These are phyloP conservation scores for Aleiodes testaceus DNA, from an alignment of 2,888 invertebrate genomes.

Conservation along the genomic window DNA sequence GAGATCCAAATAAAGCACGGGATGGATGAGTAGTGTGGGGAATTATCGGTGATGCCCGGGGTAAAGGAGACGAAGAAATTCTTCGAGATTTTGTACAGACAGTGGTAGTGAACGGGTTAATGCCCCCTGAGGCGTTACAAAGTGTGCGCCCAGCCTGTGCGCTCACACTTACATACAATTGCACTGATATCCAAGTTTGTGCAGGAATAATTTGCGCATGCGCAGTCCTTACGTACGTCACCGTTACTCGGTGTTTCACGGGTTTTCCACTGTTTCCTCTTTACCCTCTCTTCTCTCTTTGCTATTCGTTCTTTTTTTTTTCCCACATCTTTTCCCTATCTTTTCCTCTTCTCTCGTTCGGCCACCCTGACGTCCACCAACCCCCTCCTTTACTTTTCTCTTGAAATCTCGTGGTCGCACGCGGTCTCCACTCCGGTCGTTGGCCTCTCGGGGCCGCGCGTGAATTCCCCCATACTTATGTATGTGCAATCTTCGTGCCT, in stretches of 20 bases:
- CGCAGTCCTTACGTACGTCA: constrained; percentile 67
- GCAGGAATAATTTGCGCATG: constrained; percentile 45
- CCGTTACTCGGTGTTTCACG: constrained; percentile 70
- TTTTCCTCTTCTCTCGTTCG: constrained; percentile 24
- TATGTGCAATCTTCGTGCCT: constrained; percentile 55
- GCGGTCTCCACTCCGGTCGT: constrained; percentile 69
- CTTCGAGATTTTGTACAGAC: constrained; percentile 9
- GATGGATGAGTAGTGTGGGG: constrained; percentile 45
- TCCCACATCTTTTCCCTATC: not conserved
- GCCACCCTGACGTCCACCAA: constrained; percentile 18
- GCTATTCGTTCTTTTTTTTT: not conserved
- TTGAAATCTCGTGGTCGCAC: constrained; percentile 60
- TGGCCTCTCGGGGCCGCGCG: constrained; percentile 62
- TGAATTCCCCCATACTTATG: constrained; percentile 37
- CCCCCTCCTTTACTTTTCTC: constrained; percentile 46
- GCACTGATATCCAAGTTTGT: constrained; percentile 28
- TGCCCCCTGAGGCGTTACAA: constrained; percentile 65
- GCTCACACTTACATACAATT: constrained; percentile 29
- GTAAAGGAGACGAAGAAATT: constrained; percentile 11
- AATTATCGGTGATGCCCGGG: constrained; percentile 54
- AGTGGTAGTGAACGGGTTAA: constrained; percentile 62
- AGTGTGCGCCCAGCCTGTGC: constrained; percentile 53
- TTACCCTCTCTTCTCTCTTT: constrained; percentile 23
- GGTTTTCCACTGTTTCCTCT: constrained; percentile 51
- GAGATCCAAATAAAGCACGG: constrained; percentile 42